phyloP scores from a whole-genome alignment of 1,140 invertebrate genomes.

The Megalonaias nervosa region DNA sequence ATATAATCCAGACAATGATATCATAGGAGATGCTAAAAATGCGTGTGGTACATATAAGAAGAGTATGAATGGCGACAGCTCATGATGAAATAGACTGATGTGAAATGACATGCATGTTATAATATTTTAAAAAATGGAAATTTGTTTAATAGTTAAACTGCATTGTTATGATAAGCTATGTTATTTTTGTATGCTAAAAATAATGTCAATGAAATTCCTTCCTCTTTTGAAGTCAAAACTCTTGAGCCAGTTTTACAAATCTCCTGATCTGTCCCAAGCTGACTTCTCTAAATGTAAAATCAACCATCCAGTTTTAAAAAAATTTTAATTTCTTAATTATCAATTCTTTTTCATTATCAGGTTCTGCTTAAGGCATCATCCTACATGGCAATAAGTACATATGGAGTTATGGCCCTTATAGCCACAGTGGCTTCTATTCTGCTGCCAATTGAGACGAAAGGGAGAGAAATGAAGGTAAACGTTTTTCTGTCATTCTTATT shows the following conservation, averaged over 20 bases:
- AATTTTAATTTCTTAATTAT: background rate
- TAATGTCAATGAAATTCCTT: background rate
- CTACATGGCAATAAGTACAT: slow-evolving; percentile 66
- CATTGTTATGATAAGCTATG: too few relatives aligned
- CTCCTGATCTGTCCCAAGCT: too few relatives aligned
- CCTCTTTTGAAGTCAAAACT: too few relatives aligned
- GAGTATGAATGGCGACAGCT: too few relatives aligned
- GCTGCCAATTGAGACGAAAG: slow-evolving; percentile 71
- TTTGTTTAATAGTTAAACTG: background rate
- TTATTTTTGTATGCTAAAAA: too few relatives aligned
- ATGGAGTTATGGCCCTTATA: slow-evolving; percentile 64
- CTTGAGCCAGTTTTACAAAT: too few relatives aligned
- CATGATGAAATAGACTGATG: background rate
- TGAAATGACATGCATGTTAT: background rate
- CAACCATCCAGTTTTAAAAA: background rate
- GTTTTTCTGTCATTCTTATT: background rate
- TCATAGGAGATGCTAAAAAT: too few relatives aligned
- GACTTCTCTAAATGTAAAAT: background rate
- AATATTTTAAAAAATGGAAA: background rate
- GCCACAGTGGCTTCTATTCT: slow-evolving; percentile 65
- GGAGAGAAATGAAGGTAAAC: slow-evolving; percentile 68
- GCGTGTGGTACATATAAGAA: too few relatives aligned
- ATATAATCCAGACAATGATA: too few relatives aligned
- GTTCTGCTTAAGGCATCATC: slow-evolving; percentile 68
- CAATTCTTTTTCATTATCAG: slow-evolving; percentile 42